Base-by-base conservation (phyloP, 2,113 vertebrate species). In the Embiotoca jacksoni region DNA sequence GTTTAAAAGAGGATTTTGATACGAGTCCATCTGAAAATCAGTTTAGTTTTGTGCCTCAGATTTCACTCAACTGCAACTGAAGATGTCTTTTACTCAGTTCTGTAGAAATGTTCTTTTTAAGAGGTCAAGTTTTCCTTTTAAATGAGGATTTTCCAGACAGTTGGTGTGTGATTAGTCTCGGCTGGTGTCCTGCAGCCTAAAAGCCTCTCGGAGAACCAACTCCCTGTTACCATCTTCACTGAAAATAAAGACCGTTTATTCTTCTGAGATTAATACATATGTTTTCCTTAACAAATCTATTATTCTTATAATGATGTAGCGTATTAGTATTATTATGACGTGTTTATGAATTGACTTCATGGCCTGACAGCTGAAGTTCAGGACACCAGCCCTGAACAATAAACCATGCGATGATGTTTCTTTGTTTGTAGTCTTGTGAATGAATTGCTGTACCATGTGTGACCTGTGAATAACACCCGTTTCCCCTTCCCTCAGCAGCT, bases 401-500 rank as follows among this genome's bases (percentile, higher is more conserved):
- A 11, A 4, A 32, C 58, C n/a, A 14, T 68, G 44, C 61, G n/a
- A 50, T 39, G 11, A 63, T 85, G 57, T 78, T 66, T 66, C 31
- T 58, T 35, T 69, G 53, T 80, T 87, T 70, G 37, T 62, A 57
- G 57, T 71, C 44, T 63, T 75, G 36, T 78, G 54, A 83, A 10
- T 84, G n/a, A 57, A 71, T 87, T 78, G 75, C 81, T 92, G 52
- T 88, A 72, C 87, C 80, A 91, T 75, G 37, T 91, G 70, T 79
- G 87, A 59, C 87, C 36, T 93, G 87, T 93, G 91, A 94, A 94
- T 95, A 95, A 95, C 92, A 75, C 92, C 88, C 81, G 85, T 95
- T 93, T 95, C 92, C 94, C 94, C 94, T 95, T 95, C 94, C 94
- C 94, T 94, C 94, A 95, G 95, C 95, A 95, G 94, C 94, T 93